These are phyloP conservation scores for Megalops cyprinoides DNA, from an alignment of 2,797 vertebrate species.

Conservation along the genomic window DNA sequence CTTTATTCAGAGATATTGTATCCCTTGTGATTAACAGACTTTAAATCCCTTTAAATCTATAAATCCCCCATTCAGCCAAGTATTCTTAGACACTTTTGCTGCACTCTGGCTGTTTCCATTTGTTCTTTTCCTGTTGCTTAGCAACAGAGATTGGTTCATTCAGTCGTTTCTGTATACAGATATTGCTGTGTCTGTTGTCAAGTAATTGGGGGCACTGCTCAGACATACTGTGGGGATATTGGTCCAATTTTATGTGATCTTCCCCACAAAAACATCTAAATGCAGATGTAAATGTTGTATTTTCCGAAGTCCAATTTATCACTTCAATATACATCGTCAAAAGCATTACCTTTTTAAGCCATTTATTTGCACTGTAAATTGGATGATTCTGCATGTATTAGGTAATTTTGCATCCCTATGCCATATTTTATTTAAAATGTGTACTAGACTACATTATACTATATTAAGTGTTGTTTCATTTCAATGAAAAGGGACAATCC, in stretches of 20 bases:
- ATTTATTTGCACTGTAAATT: too few relatives aligned
- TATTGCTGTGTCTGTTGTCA: slow-evolving; percentile 13
- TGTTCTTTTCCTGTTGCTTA: slow-evolving; percentile 31
- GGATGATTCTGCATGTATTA: too few relatives aligned
- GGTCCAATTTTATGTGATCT: background rate
- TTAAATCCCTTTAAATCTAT: background rate
- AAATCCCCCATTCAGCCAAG: background rate
- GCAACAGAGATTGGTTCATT: slow-evolving; percentile 31
- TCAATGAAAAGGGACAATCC: too few relatives aligned
- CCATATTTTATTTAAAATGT: too few relatives aligned
- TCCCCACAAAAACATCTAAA: background rate
- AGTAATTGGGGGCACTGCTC: slow-evolving; percentile 11
- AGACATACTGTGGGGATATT: background rate
- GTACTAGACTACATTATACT: too few relatives aligned
- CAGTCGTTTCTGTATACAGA: slow-evolving; percentile 11
- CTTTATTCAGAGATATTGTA: background rate
- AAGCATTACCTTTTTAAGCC: too few relatives aligned
- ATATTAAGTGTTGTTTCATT: too few relatives aligned
- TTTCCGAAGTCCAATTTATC: too few relatives aligned
- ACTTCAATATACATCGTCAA: too few relatives aligned
- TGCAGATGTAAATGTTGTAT: background rate
- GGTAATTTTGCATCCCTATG: too few relatives aligned
- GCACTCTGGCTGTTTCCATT: background rate
- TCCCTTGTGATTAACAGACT: background rate
- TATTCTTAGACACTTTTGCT: background rate